Evolutionary conservation across 2,797 vertebrate genomes (phyloP).

Genomic region (Melanotaenia pygmaea): DNA sequence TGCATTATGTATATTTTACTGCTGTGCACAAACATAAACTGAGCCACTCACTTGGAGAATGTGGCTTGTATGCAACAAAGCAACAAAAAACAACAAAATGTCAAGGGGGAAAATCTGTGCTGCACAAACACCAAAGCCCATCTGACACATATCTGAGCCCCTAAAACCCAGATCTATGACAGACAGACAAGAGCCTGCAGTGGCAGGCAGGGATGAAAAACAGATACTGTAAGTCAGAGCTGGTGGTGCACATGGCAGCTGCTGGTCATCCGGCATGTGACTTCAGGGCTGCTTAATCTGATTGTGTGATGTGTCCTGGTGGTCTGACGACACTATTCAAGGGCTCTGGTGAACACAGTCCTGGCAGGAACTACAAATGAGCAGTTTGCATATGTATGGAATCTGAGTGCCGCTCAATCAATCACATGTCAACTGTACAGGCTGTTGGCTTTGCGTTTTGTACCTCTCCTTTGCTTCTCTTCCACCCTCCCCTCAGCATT

Average conservation of each 20-base stretch:
- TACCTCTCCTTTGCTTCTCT: conserved; percentile 14
- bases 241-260: conserved; percentile 66
- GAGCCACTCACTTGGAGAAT: conserved; percentile 65
- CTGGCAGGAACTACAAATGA: conserved; percentile 80
- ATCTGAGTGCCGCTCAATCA: conserved; percentile 78
- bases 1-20: conserved; percentile 30
- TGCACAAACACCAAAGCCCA: conserved; percentile 58
- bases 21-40: conserved; percentile 21
- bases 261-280: conserved; percentile 72
- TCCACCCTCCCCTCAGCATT: not conserved
- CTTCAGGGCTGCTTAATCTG: conserved; percentile 78
- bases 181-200: conserved; percentile 53
- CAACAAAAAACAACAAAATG: conserved; percentile 48
- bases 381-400: conserved; percentile 80
- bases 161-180: conserved; percentile 64
- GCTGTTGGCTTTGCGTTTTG: conserved; percentile 41
- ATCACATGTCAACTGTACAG: conserved; percentile 64
- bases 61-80: conserved; percentile 52
- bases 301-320: conserved; percentile 73
- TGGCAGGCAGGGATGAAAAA: conserved; percentile 55
- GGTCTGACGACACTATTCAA: conserved; percentile 67
- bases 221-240: conserved; percentile 62
- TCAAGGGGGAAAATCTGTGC: conserved; percentile 57
- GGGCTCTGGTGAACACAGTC: conserved; percentile 64
- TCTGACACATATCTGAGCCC: conserved; percentile 61